Evolutionary conservation across 2,888 invertebrate genomes (phyloP).

Genomic region (Nymphalis urticae): DNA sequence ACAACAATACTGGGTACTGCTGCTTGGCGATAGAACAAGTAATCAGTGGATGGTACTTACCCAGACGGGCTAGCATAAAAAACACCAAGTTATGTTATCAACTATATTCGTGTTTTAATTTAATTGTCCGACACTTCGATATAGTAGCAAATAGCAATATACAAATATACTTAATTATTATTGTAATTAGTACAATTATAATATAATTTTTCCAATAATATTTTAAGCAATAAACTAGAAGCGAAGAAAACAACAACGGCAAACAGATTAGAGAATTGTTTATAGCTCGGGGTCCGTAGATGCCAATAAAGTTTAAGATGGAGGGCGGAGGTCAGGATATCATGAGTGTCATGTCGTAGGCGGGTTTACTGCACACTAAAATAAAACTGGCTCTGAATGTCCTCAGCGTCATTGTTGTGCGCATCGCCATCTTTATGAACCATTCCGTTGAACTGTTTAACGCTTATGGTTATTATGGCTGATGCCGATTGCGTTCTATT

Average conservation of each 20-base stretch:
- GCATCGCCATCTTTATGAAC: conserved; percentile 61
- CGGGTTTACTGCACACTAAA: conserved; percentile 74
- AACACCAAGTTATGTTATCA: too few species aligned
- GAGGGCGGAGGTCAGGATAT: conserved; percentile 76
- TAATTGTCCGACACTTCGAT: too few species aligned
- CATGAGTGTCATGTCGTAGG: conserved; percentile 72
- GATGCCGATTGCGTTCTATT: conserved; percentile 10
- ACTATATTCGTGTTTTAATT: too few species aligned
- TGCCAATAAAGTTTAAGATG: conserved; percentile 47
- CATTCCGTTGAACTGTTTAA: conserved; percentile 62
- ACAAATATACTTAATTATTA: too few species aligned
- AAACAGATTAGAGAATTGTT: conserved; percentile 40
- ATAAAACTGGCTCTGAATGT: conserved; percentile 68
- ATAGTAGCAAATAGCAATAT: too few species aligned
- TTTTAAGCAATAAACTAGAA: background rate
- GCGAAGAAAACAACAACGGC: conserved; percentile 7
- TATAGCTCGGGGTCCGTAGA: conserved; percentile 34
- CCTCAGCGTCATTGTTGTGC: conserved; percentile 68
- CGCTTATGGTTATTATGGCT: conserved; percentile 55
- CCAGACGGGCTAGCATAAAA: too few species aligned
- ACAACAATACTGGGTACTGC: too few species aligned
- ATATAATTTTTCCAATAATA: background rate
- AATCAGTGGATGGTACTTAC: too few species aligned
- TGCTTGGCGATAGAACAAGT: too few species aligned
- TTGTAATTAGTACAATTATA: background rate